A percentile compares a stretch with the other conserved stretches of the same genome.
These are phyloP conservation scores for Acanthosepion lycidas DNA, from an alignment of 2,888 invertebrate species.

Conservation along the genomic window DNA sequence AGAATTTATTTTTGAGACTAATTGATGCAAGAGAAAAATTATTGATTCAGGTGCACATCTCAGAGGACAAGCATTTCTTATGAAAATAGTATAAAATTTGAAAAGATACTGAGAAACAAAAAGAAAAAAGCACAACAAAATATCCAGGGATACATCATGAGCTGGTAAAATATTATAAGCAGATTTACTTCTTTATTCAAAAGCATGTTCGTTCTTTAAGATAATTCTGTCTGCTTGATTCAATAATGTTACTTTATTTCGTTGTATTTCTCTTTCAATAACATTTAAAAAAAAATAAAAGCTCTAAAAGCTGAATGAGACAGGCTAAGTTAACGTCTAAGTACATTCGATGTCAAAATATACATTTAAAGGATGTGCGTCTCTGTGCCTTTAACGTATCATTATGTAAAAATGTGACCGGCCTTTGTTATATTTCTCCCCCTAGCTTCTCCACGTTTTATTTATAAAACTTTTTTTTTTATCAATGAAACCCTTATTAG, in stretches of 20 bases:
- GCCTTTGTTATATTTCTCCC: too few species aligned
- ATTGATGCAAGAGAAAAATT: conserved; percentile 17
- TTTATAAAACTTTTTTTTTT: too few species aligned
- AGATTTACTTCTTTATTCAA: neutral
- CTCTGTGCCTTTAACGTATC: too few species aligned
- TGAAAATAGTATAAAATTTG: neutral
- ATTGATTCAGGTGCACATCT: neutral
- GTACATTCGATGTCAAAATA: too few species aligned
- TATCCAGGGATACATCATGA: neutral
- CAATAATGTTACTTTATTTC: neutral
- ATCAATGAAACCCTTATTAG: too few species aligned
- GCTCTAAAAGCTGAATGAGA: too few species aligned
- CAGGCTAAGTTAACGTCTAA: too few species aligned
- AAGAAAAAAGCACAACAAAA: neutral
- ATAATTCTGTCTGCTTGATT: neutral
- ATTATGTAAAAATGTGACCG: too few species aligned
- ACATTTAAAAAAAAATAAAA: neutral
- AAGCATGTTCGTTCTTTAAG: neutral
- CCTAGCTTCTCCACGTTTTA: too few species aligned
- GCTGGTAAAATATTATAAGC: neutral
- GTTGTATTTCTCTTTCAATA: neutral
- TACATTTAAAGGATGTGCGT: too few species aligned
- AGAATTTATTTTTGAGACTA: conserved; percentile 33
- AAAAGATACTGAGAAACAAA: neutral
- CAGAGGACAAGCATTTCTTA: neutral